Conservation (phyloP, 35 echinoderm and acorn worm genomes). For the Apostichopus californicus region DNA sequence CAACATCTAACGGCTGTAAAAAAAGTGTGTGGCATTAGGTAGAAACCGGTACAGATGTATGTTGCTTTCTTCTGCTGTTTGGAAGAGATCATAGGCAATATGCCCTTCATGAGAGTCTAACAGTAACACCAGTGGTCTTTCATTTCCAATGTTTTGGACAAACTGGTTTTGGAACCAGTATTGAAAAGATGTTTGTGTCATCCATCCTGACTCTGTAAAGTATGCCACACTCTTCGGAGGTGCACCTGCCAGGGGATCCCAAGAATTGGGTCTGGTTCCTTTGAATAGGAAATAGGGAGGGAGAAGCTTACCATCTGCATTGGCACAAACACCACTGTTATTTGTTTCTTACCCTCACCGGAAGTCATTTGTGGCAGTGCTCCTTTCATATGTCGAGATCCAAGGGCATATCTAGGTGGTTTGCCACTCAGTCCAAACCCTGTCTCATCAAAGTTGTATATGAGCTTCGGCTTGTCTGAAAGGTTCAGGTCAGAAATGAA, state of each 20-base stretch:
- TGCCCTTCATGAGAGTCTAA: constrained; percentile 37
- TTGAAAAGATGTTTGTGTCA: constrained; percentile 25
- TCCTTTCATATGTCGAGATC: not conserved
- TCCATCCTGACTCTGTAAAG: constrained; percentile 45
- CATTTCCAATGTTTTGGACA: not conserved
- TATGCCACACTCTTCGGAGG: not conserved
- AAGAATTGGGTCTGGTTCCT: constrained; percentile 15
- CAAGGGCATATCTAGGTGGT: not conserved
- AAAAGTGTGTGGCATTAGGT: constrained; percentile 23
- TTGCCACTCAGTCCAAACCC: not conserved
- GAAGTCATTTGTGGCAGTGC: not conserved
- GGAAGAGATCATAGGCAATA: constrained; percentile 45
- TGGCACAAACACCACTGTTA: not conserved
- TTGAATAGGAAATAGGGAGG: constrained; percentile 44
- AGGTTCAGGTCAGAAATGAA: constrained; percentile 42
- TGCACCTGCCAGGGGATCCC: constrained; percentile 51
- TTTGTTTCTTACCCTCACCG: not conserved
- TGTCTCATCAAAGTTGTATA: not conserved
- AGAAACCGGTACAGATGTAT: constrained; percentile 26
- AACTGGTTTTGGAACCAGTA: constrained; percentile 42
- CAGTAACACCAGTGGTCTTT: constrained; percentile 34
- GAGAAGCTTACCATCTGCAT: not conserved
- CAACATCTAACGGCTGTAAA: constrained; percentile 38
- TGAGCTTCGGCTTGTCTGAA: constrained; percentile 5
- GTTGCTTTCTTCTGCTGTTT: constrained; percentile 23